Base-by-base conservation (phyloP, 2,888 invertebrate genomes). In the Drosophila diplacantha region DNA sequence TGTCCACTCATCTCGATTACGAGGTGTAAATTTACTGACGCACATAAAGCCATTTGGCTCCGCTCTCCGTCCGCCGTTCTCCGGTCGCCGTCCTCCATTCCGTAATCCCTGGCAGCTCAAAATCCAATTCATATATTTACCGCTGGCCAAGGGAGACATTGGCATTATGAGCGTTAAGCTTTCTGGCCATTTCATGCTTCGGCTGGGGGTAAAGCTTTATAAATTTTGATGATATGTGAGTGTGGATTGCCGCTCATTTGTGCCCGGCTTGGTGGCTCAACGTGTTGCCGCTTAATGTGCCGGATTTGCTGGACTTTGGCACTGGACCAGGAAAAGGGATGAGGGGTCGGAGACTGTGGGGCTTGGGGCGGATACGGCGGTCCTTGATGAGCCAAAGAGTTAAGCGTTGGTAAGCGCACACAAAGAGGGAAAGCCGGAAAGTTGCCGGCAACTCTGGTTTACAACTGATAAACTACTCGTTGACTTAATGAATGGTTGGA, bases 21-120 rank as follows among this genome's bases (percentile, higher is more conserved):
- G 78, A 84, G 84, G 84, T 83, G 83, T 77, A 81, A 83, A 84
- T 83, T 83, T 83, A 83, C 78, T 74, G 76, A 72, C 75, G 74
- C 74, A 75, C 83, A 81, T 83, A 81, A 84, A 81, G 76, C 79
- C 82, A 82, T 82, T 84, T 79, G 78, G 65, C 58, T 34, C 24
- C 24, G 24, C 24, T 24, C 24, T 24, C 24, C 24, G 24, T 7
- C 7, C 24, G 24, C 49, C n/a, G 18, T 11, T 11, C n/a, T 1
- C 31, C 32, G 22, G 18, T 31, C 18, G 16, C 39, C 20, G 2
- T 49, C 26, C 55, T 44, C 51, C 63, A 58, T 35, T 62, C 52
- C 44, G 56, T 79, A 76, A 76, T 74, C 77, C 80, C 67, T 38
- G 55, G 51, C 58, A 73, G 81, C 81, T 78, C 76, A 78, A 78